phyloP scores from a whole-genome alignment of 2,113 vertebrate species.

The Podarcis cretensis region DNA sequence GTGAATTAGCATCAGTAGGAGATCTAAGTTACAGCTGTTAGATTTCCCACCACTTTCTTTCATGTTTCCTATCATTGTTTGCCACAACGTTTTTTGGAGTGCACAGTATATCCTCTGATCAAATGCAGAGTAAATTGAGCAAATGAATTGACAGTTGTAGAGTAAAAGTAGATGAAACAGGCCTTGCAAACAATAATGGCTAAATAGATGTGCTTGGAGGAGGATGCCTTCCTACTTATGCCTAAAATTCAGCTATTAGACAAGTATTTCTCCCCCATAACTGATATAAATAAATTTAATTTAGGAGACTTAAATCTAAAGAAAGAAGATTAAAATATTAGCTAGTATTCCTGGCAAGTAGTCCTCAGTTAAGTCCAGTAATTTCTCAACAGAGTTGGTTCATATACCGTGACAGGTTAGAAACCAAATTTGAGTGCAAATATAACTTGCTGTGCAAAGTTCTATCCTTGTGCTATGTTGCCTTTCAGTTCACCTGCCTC shows the following conservation, averaged over 20 bases:
- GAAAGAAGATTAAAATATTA: neutral
- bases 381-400: neutral
- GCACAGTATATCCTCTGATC: neutral
- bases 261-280: neutral
- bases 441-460: neutral
- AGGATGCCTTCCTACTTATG: neutral
- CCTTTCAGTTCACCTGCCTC: neutral
- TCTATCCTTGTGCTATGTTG: neutral
- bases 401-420: neutral
- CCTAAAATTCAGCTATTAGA: neutral
- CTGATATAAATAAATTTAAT: neutral
- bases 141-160: neutral
- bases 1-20: neutral
- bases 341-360: neutral
- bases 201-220: neutral
- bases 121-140: neutral
- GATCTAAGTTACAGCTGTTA: slow-evolving; percentile 8
- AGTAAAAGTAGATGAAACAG: neutral
- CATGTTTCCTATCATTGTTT: slow-evolving; percentile 20
- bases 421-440: neutral
- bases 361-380: neutral
- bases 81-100: slow-evolving; percentile 22
- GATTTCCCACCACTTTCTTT: slow-evolving; percentile 11
- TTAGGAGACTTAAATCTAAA: neutral
- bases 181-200: neutral